Evolutionary conservation across 2,113 vertebrate species (phyloP).

Genomic region (Vidua macroura): DNA sequence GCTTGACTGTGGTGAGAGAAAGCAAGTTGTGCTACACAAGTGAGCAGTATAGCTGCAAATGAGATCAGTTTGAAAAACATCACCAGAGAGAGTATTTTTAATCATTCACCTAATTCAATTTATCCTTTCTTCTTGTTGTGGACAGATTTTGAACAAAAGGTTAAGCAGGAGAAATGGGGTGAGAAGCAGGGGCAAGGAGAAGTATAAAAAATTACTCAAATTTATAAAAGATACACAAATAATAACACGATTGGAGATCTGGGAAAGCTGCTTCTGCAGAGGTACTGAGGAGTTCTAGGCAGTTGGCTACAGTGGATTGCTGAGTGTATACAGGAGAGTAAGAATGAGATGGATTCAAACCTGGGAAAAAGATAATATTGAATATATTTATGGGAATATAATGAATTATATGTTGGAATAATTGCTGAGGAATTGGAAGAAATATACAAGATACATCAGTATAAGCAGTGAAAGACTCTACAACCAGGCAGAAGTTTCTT

Average conservation of each 20-base stretch:
- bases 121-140: neutral
- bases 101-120: neutral
- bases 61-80: neutral
- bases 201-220: neutral
- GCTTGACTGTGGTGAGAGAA: neutral
- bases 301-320: neutral
- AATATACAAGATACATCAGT: neutral
- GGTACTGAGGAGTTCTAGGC: neutral
- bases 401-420: neutral
- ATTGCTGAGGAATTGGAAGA: neutral
- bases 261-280: neutral
- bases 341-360: neutral
- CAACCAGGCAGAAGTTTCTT: neutral
- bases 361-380: neutral
- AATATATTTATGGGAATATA: neutral
- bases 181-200: accelerated
- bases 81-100: neutral
- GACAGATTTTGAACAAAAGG: no score
- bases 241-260: neutral
- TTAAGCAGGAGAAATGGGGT: neutral
- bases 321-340: neutral
- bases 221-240: neutral
- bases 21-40: neutral
- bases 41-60: neutral
- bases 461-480: neutral